phyloP scores from a whole-genome alignment of 2,797 vertebrate genomes.

The Phaenicophaeus curvirostris region DNA sequence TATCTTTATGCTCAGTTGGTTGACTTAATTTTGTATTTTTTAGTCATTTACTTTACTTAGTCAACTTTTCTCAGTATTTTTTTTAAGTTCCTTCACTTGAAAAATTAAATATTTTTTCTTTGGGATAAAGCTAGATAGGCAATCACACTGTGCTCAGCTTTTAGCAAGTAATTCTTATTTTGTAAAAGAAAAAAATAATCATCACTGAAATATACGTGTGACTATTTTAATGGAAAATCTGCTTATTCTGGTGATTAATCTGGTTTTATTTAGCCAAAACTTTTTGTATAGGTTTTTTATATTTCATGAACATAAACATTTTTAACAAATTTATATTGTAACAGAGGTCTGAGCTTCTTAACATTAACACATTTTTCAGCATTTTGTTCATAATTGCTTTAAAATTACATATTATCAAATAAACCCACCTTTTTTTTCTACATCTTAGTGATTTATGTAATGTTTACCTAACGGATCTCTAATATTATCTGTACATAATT shows the following conservation, averaged over 20 bases:
- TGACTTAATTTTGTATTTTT: conserved; percentile 6
- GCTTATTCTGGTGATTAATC: background rate
- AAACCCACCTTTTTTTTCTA: background rate
- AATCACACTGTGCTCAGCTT: background rate
- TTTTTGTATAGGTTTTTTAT: background rate
- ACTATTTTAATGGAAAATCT: background rate
- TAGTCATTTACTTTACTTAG: background rate
- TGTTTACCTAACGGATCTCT: background rate
- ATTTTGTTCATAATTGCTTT: background rate
- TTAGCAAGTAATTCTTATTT: background rate
- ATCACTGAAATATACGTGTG: background rate
- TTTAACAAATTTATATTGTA: background rate
- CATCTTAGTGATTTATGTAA: background rate
- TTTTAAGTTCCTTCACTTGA: background rate
- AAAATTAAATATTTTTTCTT: conserved; percentile 4
- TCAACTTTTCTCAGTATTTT: background rate
- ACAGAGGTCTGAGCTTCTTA: background rate
- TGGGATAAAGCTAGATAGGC: background rate
- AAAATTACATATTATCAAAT: background rate
- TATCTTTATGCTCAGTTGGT: conserved; percentile 56
- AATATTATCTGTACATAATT: background rate
- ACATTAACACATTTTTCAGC: background rate
- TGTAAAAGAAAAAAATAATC: background rate
- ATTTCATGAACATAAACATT: background rate
- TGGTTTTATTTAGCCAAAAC: background rate